These are phyloP conservation scores for Lepus oiostolus DNA, from an alignment of 2,797 vertebrate species.

Conservation along the genomic window DNA sequence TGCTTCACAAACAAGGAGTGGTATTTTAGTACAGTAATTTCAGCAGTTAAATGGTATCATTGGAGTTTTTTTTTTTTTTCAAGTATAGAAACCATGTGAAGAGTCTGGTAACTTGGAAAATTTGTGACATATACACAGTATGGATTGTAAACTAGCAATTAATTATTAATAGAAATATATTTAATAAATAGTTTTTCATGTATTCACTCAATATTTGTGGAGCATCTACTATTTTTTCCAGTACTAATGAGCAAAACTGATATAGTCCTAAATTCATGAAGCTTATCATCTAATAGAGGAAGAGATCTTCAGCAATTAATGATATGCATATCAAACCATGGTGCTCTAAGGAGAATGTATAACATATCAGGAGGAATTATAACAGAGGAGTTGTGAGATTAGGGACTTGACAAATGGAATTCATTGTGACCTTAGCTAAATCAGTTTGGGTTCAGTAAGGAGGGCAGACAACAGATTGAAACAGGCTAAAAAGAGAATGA, in stretches of 20 bases:
- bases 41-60: background rate
- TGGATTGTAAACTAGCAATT: background rate
- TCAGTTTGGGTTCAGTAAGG: background rate
- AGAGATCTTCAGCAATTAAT: background rate
- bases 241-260: background rate
- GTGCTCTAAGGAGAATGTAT: background rate
- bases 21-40: background rate
- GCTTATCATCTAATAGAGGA: background rate
- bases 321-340: background rate
- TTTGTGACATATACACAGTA: background rate
- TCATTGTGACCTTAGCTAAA: background rate
- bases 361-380: background rate
- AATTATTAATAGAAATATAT: conserved; percentile 23
- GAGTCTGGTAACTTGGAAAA: background rate
- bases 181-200: background rate
- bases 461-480: background rate
- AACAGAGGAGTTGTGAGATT: background rate
- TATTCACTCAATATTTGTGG: background rate
- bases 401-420: background rate
- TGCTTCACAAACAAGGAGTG: background rate
- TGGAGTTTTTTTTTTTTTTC: background rate
- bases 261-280: background rate
- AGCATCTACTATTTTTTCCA: background rate
- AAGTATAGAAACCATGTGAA: background rate
- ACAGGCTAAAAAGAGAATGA: background rate